phyloP scores from a whole-genome alignment of 2,888 invertebrate genomes.

The Xylota segnis region DNA sequence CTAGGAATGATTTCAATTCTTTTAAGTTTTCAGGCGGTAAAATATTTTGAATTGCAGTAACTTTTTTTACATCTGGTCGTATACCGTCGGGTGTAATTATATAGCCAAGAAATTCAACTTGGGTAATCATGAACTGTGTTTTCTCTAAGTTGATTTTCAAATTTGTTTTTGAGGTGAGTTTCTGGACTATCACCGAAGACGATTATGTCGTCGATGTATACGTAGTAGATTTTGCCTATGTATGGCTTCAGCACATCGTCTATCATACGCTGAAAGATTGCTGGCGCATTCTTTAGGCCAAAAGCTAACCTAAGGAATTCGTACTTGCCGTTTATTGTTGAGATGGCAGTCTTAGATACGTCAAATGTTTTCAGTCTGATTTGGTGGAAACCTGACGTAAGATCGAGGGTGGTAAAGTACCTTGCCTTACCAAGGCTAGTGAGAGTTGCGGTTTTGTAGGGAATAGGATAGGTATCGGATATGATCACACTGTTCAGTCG shows the following conservation, averaged over 20 bases:
- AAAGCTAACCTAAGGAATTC: too few relatives aligned
- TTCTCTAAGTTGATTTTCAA: too few relatives aligned
- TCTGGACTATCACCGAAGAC: too few relatives aligned
- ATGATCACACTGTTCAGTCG: conserved; percentile 41
- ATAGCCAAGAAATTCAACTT: conserved; percentile 55
- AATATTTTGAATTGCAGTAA: conserved; percentile 48
- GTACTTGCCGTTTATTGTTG: neutral
- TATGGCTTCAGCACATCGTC: conserved; percentile 57
- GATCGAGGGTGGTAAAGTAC: neutral
- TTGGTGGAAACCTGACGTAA: conserved; percentile 3
- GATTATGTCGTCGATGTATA: too few relatives aligned
- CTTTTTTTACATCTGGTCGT: conserved; percentile 49
- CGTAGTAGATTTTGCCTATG: conserved; percentile 13
- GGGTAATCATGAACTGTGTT: conserved; percentile 54
- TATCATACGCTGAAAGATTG: conserved; percentile 75
- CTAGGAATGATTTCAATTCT: conserved; percentile 61
- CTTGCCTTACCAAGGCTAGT: conserved; percentile 23
- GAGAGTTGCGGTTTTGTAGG: conserved; percentile 69
- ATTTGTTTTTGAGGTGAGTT: conserved; percentile 4
- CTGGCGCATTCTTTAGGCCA: conserved; percentile 59
- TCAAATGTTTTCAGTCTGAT: neutral
- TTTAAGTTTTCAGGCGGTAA: conserved; percentile 55
- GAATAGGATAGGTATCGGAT: conserved; percentile 72
- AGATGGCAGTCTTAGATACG: neutral
- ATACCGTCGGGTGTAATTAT: conserved; percentile 56